Percentiles rank a stretch among this genome's conserved stretches.
phyloP scores from a whole-genome alignment of 2,888 invertebrate species.

The Perdita meconis region DNA sequence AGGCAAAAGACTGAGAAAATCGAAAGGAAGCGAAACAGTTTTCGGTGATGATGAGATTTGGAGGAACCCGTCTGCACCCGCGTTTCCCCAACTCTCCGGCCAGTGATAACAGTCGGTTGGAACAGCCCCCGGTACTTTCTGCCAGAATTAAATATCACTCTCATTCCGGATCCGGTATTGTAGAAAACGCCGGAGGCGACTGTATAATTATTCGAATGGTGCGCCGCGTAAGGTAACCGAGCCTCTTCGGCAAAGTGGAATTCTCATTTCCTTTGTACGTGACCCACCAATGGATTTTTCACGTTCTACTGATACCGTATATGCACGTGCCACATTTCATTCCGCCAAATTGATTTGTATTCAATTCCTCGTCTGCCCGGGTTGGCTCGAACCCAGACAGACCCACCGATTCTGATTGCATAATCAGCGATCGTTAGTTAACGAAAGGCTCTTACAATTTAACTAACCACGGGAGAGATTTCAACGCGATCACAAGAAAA shows the following conservation, averaged over 20 bases:
- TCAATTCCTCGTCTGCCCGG: constrained; percentile 46
- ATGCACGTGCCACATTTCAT: constrained; percentile 45
- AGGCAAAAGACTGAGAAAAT: not conserved
- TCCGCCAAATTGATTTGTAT: constrained; percentile 66
- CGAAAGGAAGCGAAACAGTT: constrained; percentile 16
- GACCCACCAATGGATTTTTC: constrained; percentile 61
- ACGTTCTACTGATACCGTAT: constrained; percentile 25
- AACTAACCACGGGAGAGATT: not conserved
- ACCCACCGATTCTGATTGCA: constrained; percentile 29
- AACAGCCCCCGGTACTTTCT: constrained; percentile 13
- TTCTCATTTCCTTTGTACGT: constrained; percentile 67
- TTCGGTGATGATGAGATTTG: constrained; percentile 11
- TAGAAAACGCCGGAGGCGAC: constrained; percentile 46
- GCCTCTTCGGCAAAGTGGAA: constrained; percentile 51
- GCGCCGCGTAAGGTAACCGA: constrained; percentile 37
- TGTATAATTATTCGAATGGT: constrained; percentile 64
- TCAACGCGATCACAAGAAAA: not conserved
- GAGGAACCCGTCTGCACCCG: constrained; percentile 13
- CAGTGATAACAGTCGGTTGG: constrained; percentile 16
- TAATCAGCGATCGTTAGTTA: constrained; percentile 1
- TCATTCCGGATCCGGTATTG: constrained; percentile 29
- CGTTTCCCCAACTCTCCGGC: constrained; percentile 11
- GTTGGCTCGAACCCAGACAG: constrained; percentile 38
- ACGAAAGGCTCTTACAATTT: not conserved
- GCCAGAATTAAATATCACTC: constrained; percentile 53